Evolutionary conservation across 2,888 invertebrate genomes (phyloP).

Genomic region (Cactoblastis cactorum): DNA sequence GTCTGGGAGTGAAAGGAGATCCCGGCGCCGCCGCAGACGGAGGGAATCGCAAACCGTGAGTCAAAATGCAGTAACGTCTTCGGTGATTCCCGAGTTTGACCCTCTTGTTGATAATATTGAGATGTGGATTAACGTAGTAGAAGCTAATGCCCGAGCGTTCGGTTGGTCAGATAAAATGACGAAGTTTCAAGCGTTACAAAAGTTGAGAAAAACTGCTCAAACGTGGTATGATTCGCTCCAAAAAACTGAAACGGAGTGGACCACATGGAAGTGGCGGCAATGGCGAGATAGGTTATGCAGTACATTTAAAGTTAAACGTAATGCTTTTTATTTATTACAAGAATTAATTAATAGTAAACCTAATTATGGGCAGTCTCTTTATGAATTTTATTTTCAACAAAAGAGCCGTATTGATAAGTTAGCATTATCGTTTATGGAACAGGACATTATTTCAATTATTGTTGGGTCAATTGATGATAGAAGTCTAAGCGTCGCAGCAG

Average conservation of each 20-base stretch:
- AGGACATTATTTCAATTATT: conserved; percentile 27
- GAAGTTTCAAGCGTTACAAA: conserved; percentile 27
- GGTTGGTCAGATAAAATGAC: conserved; percentile 26
- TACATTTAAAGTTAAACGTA: conserved; percentile 26
- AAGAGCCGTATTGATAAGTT: conserved; percentile 25
- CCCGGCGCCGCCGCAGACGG: too few relatives aligned
- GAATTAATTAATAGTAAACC: conserved; percentile 10
- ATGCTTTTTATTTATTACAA: conserved; percentile 19
- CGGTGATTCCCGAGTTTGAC: too few relatives aligned
- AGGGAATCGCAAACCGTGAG: too few relatives aligned
- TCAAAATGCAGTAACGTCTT: too few relatives aligned
- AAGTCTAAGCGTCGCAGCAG: conserved; percentile 24
- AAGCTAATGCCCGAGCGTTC: conserved; percentile 27
- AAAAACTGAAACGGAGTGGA: conserved; percentile 28
- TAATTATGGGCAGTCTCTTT: conserved; percentile 21
- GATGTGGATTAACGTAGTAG: conserved; percentile 29
- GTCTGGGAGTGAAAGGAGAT: too few relatives aligned
- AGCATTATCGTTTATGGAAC: conserved; percentile 23
- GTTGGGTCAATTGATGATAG: conserved; percentile 25
- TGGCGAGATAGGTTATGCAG: conserved; percentile 27
- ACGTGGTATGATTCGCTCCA: conserved; percentile 28
- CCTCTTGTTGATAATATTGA: too few relatives aligned
- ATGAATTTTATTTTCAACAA: conserved; percentile 27
- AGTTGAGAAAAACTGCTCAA: conserved; percentile 27
- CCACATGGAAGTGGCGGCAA: conserved; percentile 27